These are phyloP conservation scores for Brienomyrus brachyistius DNA, from an alignment of 2,113 vertebrate genomes.

Conservation along the genomic window DNA sequence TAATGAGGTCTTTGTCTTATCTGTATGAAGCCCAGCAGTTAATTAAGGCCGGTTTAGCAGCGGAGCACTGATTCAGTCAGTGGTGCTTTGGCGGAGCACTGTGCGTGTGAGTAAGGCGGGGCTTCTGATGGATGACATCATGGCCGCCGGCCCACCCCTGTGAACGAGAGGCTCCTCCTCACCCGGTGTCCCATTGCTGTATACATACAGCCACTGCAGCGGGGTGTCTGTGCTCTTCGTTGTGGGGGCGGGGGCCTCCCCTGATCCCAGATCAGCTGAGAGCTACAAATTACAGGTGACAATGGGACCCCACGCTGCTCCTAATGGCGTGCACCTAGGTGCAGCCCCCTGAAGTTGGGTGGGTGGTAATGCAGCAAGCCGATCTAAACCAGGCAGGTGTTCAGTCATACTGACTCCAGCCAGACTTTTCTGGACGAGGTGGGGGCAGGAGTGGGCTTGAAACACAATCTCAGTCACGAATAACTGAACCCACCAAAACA, in stretches of 20 bases:
- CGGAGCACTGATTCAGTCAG: background rate
- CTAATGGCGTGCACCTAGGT: background rate
- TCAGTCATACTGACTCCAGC: background rate
- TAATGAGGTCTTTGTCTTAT: background rate
- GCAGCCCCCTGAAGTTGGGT: background rate
- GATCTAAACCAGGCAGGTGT: background rate
- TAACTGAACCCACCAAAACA: background rate
- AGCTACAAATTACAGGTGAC: background rate
- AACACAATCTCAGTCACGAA: background rate
- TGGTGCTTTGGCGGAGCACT: background rate
- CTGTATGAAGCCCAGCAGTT: background rate
- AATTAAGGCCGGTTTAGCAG: background rate
- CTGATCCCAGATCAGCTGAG: slow-evolving; percentile 8
- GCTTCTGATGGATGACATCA: background rate
- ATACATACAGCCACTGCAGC: background rate
- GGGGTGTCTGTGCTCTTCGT: background rate
- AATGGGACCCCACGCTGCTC: background rate
- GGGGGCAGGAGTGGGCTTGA: background rate
- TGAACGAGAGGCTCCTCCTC: background rate
- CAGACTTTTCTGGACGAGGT: background rate
- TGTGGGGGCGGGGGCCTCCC: background rate
- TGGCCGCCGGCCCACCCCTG: background rate
- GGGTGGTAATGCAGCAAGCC: background rate
- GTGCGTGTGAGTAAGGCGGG: background rate
- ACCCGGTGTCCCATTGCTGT: background rate